Percentiles rank a stretch among this genome's conserved stretches.
phyloP scores from a whole-genome alignment of 1,140 invertebrate genomes.

The Cydia strobilella region DNA sequence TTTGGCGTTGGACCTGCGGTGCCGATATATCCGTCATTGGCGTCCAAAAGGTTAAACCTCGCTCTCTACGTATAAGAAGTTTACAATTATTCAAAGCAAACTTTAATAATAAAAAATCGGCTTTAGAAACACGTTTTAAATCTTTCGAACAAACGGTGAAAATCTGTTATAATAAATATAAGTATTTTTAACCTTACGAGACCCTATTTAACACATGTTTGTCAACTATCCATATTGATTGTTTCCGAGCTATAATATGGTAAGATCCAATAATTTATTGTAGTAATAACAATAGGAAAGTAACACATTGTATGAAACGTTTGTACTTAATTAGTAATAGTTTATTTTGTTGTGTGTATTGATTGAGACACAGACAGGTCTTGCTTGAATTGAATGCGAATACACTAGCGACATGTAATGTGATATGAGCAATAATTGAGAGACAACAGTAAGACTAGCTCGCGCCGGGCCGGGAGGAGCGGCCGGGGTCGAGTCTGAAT shows the following conservation, averaged over 20 bases:
- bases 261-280: conserved; percentile 60
- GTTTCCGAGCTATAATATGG: conserved; percentile 63
- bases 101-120: background rate
- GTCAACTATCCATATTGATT: conserved; percentile 25
- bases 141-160: conserved; percentile 29
- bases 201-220: conserved; percentile 8
- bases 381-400: conserved; percentile 58
- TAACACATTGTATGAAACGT: conserved; percentile 58
- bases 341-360: conserved; percentile 71
- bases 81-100: conserved; percentile 1
- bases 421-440: conserved; percentile 78
- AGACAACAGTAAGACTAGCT: conserved; percentile 62
- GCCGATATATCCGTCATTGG: too few species aligned
- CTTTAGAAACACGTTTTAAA: background rate
- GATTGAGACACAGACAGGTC: conserved; percentile 65
- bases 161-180: conserved; percentile 31
- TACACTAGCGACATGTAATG: conserved; percentile 68
- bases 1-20: too few species aligned
- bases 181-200: background rate
- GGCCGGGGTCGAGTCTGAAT: conserved; percentile 70
- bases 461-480: conserved; percentile 41
- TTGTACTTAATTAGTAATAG: conserved; percentile 78
- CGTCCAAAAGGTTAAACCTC: too few species aligned
- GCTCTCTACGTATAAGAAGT: conserved; percentile 64
- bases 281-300: conserved; percentile 57